These are phyloP conservation scores for Lynx canadensis DNA, from an alignment of 2,113 vertebrate species.

Conservation along the genomic window DNA sequence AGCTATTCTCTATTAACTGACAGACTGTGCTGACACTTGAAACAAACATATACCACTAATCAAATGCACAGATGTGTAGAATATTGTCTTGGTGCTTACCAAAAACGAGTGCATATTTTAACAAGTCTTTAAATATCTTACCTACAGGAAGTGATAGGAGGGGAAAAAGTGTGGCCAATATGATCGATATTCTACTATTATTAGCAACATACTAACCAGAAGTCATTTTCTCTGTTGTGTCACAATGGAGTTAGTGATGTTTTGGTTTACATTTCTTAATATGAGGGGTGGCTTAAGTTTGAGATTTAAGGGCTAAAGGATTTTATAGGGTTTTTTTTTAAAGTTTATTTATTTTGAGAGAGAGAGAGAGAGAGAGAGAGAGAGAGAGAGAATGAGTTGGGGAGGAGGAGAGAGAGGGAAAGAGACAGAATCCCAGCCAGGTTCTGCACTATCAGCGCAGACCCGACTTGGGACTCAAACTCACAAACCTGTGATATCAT, in stretches of 20 bases:
- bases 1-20: neutral
- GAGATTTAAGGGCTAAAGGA: neutral
- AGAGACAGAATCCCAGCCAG: no score
- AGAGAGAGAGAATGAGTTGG: no score
- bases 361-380: no score
- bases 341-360: no score
- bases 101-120: slow-evolving; percentile 28
- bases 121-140: slow-evolving; percentile 46
- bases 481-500: no score
- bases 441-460: no score
- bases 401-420: no score
- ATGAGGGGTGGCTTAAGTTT: neutral
- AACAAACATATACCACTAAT: neutral
- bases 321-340: neutral
- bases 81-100: slow-evolving; percentile 31
- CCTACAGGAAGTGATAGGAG: neutral
- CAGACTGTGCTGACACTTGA: neutral
- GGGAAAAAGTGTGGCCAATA: neutral
- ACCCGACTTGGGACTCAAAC: no score
- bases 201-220: neutral
- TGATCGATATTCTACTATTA: neutral
- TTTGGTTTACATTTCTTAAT: slow-evolving; percentile 2
- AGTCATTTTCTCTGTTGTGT: neutral
- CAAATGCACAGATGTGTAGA: neutral
- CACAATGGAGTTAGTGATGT: neutral